Evolutionary conservation across 2,113 vertebrate genomes (phyloP).

Genomic region (Gopherus evgoodei): DNA sequence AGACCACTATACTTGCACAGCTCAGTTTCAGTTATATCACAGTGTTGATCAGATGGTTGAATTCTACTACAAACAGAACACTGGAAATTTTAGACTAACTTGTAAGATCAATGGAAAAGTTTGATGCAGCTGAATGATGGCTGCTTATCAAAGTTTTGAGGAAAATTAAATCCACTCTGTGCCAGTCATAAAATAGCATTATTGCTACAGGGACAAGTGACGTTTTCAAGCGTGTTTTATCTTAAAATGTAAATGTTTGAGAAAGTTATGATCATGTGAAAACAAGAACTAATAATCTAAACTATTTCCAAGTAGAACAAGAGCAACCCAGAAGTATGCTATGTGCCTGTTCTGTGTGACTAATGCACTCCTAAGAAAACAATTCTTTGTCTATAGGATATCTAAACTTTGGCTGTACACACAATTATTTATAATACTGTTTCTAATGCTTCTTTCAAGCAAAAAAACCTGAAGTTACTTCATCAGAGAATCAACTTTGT

Average conservation of each 20-base stretch:
- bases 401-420: neutral
- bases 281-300: neutral
- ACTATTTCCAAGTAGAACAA: neutral
- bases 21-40: neutral
- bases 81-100: neutral
- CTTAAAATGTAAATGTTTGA: slow-evolving; percentile 16
- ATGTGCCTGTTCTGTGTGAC: neutral
- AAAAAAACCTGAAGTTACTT: slow-evolving; percentile 70
- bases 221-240: neutral
- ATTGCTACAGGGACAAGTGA: neutral
- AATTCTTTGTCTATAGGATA: neutral
- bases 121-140: neutral
- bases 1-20: neutral
- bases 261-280: neutral
- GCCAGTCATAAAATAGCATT: neutral
- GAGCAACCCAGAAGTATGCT: neutral
- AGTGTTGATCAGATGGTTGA: neutral
- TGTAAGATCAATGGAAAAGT: neutral
- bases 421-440: neutral
- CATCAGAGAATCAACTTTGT: slow-evolving; percentile 86
- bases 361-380: neutral
- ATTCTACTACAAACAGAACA: neutral
- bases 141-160: neutral
- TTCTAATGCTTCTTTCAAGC: slow-evolving; percentile 61
- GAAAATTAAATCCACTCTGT: neutral